These are phyloP conservation scores for Orchestia grillus DNA, from an alignment of 1,140 invertebrate species.

Conservation along the genomic window DNA sequence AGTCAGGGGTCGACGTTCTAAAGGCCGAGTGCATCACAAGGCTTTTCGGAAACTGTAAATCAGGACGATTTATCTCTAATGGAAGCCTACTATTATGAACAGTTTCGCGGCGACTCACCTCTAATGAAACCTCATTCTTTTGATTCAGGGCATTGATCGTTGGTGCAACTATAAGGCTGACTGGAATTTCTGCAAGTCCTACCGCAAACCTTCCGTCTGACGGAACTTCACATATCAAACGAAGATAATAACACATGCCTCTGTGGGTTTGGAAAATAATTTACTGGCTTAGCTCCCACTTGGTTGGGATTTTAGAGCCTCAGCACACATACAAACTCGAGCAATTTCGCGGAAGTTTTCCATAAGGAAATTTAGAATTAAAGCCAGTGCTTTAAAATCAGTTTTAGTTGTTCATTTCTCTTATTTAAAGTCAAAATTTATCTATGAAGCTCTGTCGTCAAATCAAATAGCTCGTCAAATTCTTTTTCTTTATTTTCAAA, in stretches of 20 bases:
- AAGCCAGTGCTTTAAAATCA: background rate
- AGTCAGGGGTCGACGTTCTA: conserved; percentile 47
- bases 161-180: conserved; percentile 9
- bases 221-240: conserved; percentile 16
- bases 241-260: background rate
- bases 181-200: conserved; percentile 38
- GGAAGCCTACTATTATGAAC: conserved; percentile 56
- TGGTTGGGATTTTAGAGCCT: background rate
- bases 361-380: background rate
- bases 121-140: conserved; percentile 51
- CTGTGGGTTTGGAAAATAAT: background rate
- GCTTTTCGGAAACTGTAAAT: conserved; percentile 52
- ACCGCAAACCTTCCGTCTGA: background rate
- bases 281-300: background rate
- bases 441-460: background rate
- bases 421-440: background rate
- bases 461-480: background rate
- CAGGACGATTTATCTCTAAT: conserved; percentile 47
- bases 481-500: background rate
- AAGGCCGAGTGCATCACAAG: conserved; percentile 36
- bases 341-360: background rate
- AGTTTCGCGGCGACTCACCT: conserved; percentile 31
- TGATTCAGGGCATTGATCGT: conserved; percentile 49
- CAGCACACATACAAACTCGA: background rate
- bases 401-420: background rate